phyloP scores from a whole-genome alignment of 1,140 invertebrate species.

The Bombus turneri region DNA sequence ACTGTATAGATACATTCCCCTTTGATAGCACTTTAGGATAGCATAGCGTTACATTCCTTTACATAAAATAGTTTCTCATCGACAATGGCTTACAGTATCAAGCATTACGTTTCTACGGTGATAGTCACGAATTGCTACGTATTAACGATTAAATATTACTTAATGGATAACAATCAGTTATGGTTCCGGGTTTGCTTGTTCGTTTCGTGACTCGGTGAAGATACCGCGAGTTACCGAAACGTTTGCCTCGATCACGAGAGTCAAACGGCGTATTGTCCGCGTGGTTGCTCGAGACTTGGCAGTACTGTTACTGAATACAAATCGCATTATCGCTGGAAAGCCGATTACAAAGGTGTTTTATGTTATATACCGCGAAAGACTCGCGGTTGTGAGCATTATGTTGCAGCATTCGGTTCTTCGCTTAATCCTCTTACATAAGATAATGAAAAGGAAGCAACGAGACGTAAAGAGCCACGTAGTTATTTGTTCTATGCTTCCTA shows the following conservation, averaged over 20 bases:
- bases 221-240: not conserved
- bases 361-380: conserved; percentile 21
- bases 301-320: conserved; percentile 33
- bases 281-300: not conserved
- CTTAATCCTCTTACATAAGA: conserved; percentile 26
- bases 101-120: not conserved
- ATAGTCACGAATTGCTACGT: not conserved
- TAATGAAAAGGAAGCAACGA: not conserved
- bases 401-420: not conserved
- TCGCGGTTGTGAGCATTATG: conserved; percentile 4
- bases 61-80: not conserved
- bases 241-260: not conserved
- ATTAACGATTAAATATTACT: not conserved
- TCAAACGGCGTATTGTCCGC: conserved; percentile 19
- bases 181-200: not conserved
- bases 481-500: not conserved
- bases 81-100: not conserved
- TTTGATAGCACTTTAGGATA: not conserved
- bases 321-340: conserved; percentile 44
- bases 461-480: not conserved
- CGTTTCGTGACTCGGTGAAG: not conserved
- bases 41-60: not conserved
- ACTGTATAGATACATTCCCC: not conserved
- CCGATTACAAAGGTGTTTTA: conserved; percentile 46
- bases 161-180: not conserved